These are phyloP conservation scores for Agriopis leucophaearia DNA, from an alignment of 2,888 invertebrate genomes.

Conservation along the genomic window DNA sequence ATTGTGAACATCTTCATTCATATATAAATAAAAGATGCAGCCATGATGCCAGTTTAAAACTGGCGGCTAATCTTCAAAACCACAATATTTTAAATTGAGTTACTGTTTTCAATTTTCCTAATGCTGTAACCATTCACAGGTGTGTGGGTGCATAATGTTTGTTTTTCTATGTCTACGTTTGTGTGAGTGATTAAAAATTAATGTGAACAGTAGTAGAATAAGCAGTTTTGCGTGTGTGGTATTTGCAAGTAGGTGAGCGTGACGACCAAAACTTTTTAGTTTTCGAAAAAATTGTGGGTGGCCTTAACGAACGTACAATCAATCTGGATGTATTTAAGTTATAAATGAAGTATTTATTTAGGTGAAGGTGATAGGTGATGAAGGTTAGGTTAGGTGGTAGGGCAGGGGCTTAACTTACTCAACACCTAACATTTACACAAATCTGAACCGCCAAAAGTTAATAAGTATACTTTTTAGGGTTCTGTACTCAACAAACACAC, in stretches of 20 bases:
- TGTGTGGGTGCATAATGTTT: constrained; percentile 81
- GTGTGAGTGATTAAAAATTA: constrained; percentile 75
- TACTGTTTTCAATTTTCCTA: constrained; percentile 17
- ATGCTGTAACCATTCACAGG: constrained; percentile 65
- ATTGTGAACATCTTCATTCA: neutral
- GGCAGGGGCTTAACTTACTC: no score
- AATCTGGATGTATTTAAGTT: neutral
- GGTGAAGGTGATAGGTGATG: no score
- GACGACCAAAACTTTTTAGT: constrained; percentile 49
- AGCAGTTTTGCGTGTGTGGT: constrained; percentile 53
- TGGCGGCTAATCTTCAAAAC: neutral
- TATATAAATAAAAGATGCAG: neutral
- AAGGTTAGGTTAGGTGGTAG: no score
- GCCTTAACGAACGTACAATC: constrained; percentile 41
- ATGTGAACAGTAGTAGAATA: constrained; percentile 57
- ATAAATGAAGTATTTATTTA: no score
- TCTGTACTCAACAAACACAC: no score
- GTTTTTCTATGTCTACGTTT: constrained; percentile 78
- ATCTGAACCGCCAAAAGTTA: no score
- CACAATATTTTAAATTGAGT: neutral
- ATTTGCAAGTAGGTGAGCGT: constrained; percentile 49
- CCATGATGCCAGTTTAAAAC: no score
- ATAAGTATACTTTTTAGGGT: no score
- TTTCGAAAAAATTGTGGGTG: constrained; percentile 52
- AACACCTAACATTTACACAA: no score